Base-by-base conservation (phyloP, 2,113 vertebrate genomes). In the Micronycteris hirsuta region DNA sequence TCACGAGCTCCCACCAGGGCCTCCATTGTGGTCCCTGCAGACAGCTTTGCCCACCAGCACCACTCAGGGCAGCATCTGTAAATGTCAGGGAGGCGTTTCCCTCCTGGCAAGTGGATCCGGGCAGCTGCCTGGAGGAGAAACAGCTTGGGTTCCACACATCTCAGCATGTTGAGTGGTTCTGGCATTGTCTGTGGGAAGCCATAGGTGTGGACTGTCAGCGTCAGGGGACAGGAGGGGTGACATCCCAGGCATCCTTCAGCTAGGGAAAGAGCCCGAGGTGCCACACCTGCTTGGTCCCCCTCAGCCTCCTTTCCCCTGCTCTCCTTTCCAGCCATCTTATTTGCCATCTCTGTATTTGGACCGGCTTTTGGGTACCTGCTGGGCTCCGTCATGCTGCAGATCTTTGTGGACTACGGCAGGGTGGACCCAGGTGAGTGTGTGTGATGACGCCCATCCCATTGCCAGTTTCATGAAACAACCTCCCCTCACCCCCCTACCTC, bases 321-420 rank as follows among this genome's bases (percentile, higher is more conserved):
- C 88, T 45, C 33, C n/a, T 67, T 73, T 97, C 41, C 98, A 99
- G 99, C 99, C 93, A 99, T 99, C 95, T 98, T 99, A 83, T 99
- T 99, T 96, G 98, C 99, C 1, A 98, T 99, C 0, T 99, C 99
- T 0, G 99, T 99, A 22, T 99, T 99, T 0, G 99, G 99, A 31
- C 99, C 99, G 0, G 98, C 99, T 45, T 98, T 99, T 0, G 99
- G 99, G 3, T 99, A 99, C 98, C 93, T 99, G 95, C 97, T 99
- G 97, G 99, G 99, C 22, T 99, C 99, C 0, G 97, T 98, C 96
- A 98, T 99, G 97, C 98, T 99, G 96, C 98, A 95, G 83, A 98
- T 99, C 96, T 99, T 99, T 0, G 99, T 99, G 98, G 99, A 99
- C 24, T 98, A 99, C 2, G 98, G 99, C 95, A 98, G 97, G 96